Conservation (phyloP, 2,113 vertebrate species). For the Pyxicephalus adspersus region DNA sequence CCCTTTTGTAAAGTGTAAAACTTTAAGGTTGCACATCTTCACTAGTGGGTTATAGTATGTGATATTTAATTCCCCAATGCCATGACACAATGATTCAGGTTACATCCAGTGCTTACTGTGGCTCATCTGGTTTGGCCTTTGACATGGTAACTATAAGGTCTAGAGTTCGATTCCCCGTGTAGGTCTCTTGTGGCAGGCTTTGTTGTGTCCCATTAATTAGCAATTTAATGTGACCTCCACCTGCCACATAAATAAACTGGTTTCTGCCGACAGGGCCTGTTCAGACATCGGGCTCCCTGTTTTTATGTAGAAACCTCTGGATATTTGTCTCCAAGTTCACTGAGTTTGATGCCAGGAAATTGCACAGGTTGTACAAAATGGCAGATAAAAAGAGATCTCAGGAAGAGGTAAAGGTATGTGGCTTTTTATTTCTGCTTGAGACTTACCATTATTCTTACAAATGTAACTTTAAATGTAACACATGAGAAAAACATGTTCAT, state of each 20-base stretch:
- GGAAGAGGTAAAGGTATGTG: conserved; percentile 96
- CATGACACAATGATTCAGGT: too few species aligned
- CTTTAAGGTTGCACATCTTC: too few species aligned
- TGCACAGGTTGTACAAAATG: conserved; percentile 98
- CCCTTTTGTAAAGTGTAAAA: too few species aligned
- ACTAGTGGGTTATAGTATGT: too few species aligned
- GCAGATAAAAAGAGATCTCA: conserved; percentile 94
- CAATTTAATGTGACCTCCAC: conserved; percentile 69
- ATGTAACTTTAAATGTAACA: too few species aligned
- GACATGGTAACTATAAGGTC: not conserved
- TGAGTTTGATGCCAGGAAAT: conserved; percentile 94
- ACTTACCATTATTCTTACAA: too few species aligned
- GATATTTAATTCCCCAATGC: too few species aligned
- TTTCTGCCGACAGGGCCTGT: conserved; percentile 93
- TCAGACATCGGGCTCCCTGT: conserved; percentile 81
- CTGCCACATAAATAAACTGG: conserved; percentile 79
- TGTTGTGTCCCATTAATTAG: conserved; percentile 71
- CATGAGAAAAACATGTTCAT: too few species aligned
- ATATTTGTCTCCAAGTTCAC: conserved; percentile 99
- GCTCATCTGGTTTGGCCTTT: not conserved
- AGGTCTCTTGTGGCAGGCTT: conserved; percentile 64
- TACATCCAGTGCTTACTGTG: not conserved
- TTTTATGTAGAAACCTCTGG: conserved; percentile 88
- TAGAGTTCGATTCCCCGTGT: not conserved
- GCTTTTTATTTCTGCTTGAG: too few species aligned